Conservation (phyloP, 2,888 invertebrate species). For the Poecilus cupreus region DNA sequence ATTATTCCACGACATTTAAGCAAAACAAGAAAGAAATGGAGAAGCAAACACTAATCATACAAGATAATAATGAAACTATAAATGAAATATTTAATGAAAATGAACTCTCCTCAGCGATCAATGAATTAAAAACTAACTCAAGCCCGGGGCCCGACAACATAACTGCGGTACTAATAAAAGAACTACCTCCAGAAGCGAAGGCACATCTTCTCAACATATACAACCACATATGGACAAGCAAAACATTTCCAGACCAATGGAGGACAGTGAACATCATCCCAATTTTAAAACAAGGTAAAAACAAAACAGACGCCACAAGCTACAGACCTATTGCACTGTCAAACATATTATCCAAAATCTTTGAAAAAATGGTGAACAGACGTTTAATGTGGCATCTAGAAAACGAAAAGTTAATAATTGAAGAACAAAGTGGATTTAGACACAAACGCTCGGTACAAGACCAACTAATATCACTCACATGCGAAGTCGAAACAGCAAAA, state of each 20-base stretch:
- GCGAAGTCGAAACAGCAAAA: background rate
- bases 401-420: constrained; percentile 1
- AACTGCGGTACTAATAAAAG: background rate
- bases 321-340: constrained; percentile 6
- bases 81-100: background rate
- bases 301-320: background rate
- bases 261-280: background rate
- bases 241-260: background rate
- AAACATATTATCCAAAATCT: constrained; percentile 4
- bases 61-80: background rate
- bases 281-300: constrained; percentile 9
- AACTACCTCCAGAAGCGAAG: background rate
- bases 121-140: background rate
- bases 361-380: constrained; percentile 30
- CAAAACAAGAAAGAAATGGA: background rate
- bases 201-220: background rate
- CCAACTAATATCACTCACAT: background rate
- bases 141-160: background rate
- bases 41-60: background rate
- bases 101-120: background rate
- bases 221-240: background rate
- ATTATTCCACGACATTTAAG: background rate
- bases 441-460: background rate
- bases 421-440: constrained; percentile 19
- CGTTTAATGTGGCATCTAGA: constrained; percentile 19